Evolutionary conservation across 2,797 vertebrate species (phyloP), one percentile per base, ranked within the genome.

Genomic region (Poeciliopsis infans): DNA sequence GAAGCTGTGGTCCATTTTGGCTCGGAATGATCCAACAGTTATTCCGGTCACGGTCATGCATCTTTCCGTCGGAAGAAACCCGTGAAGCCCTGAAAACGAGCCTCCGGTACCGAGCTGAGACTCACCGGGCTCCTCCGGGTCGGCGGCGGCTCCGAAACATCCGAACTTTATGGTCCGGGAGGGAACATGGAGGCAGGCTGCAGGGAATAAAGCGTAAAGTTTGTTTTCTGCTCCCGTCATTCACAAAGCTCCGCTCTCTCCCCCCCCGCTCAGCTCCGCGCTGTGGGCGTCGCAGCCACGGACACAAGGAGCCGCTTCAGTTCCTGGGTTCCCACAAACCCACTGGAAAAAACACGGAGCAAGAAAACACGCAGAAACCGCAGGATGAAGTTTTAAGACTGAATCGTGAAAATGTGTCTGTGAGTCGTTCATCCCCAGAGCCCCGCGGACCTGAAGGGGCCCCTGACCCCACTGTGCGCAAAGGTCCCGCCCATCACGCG

Each of bases 181-280:
- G 76, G 15, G 53, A 2, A 80, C 77, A 79, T 53, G 61, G 70
- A n/a, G 31, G 1, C 12, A 43, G 20, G 73, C 57, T 77, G 77
- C 75, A 75, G 75, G 16, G 77, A 79, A 75, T 79, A 81, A 75
- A 77, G 74, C 73, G 49, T 73, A 86, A 95, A 93, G 85, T 94
- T 93, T 82, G 81, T 89, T 85, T 80, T 77, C 76, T 86, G 83
- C 75, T 94, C 92, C 94, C 90, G 90, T 93, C 89, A 94, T 93
- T 94, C 90, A 95, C 94, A 94, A 95, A 95, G 94, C 94, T 89
- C 86, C 91, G 92, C 92, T 94, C 90, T 93, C 94, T 91, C 76
- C 7, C 80, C 75, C 86, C 88, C 86, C 25, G 64, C 7, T 57
- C 76, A 28, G 76, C 80, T 85, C 70, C 81, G 89, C 81, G 72